A percentile compares a stretch with the other conserved stretches of the same genome.
Evolutionary conservation across 1,140 invertebrate genomes (phyloP).

Genomic region (Leptoteleia sp.): DNA sequence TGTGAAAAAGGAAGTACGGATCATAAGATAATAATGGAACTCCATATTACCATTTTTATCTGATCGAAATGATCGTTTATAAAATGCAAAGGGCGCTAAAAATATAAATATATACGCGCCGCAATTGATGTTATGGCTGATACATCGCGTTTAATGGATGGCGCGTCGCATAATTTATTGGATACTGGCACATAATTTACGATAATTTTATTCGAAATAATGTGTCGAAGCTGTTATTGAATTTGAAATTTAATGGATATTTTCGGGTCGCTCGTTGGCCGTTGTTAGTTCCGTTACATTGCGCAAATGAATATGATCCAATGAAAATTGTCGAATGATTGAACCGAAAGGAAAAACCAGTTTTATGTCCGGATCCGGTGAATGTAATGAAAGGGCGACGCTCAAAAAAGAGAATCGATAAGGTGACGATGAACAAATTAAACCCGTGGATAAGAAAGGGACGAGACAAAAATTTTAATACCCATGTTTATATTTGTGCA

Average conservation of each 20-base stretch:
- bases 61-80: slow-evolving; percentile 57
- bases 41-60: slow-evolving; percentile 63
- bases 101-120: slow-evolving; percentile 55
- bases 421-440: no score
- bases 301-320: no score
- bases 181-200: slow-evolving; percentile 12
- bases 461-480: no score
- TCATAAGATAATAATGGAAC: slow-evolving; percentile 62
- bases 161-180: slow-evolving; percentile 20
- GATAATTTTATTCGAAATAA: slow-evolving; percentile 33
- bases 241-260: slow-evolving; percentile 25
- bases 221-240: slow-evolving; percentile 3
- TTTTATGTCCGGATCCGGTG: no score
- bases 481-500: no score
- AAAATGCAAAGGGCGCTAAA: slow-evolving; percentile 43
- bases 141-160: slow-evolving; percentile 32
- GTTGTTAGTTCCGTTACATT: no score
- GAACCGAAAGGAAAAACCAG: no score
- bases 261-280: not conserved
- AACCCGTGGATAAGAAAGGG: no score
- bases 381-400: no score
- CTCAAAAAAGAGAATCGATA: no score
- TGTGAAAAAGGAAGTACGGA: slow-evolving; percentile 46
- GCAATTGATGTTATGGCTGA: slow-evolving; percentile 31
- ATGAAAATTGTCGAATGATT: no score